Percentiles rank a stretch among this genome's conserved stretches.
These are phyloP conservation scores for Limnephilus marmoratus DNA, from an alignment of 2,888 invertebrate genomes.

Conservation along the genomic window DNA sequence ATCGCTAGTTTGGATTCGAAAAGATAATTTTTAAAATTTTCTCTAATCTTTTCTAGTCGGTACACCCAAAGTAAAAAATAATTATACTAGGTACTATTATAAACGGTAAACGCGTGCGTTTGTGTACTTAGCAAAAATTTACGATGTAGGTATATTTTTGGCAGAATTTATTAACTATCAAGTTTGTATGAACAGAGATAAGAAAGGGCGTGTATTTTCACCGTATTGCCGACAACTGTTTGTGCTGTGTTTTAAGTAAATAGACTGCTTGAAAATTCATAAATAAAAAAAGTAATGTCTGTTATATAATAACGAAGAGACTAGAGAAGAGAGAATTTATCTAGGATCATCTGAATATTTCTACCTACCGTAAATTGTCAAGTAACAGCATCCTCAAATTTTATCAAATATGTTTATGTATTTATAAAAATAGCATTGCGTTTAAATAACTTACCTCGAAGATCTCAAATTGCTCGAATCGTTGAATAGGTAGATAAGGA, in stretches of 20 bases:
- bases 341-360: neutral
- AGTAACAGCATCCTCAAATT: no score
- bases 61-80: neutral
- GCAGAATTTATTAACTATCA: neutral
- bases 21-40: no score
- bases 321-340: neutral
- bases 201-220: neutral
- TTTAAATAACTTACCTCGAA: neutral
- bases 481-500: neutral
- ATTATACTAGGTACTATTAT: no score
- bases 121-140: neutral
- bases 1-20: no score
- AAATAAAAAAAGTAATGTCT: no score
- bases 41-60: no score
- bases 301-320: neutral
- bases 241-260: neutral
- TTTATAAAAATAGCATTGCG: no score
- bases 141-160: neutral
- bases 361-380: no score
- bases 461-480: neutral
- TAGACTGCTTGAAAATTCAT: neutral
- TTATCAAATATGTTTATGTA: no score
- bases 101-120: neutral
- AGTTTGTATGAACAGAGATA: neutral
- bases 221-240: neutral